These are phyloP conservation scores for Hecatera dysodea DNA, from an alignment of 2,888 invertebrate genomes.

Conservation along the genomic window DNA sequence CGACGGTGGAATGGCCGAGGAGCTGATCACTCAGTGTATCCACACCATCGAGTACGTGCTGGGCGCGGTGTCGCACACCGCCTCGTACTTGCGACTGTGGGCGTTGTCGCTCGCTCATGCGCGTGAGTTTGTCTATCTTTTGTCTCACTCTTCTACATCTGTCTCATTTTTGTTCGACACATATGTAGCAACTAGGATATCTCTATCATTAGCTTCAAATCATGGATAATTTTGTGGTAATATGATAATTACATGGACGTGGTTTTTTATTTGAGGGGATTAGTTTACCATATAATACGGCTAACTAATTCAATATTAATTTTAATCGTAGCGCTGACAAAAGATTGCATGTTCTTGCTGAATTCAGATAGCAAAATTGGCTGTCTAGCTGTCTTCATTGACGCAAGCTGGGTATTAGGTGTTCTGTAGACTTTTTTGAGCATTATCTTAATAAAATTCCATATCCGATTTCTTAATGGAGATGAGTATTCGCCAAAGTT, in stretches of 20 bases:
- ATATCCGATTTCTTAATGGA: not conserved
- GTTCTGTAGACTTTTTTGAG: no score
- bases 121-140: slow-evolving; percentile 90
- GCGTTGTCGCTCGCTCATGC: slow-evolving; percentile 97
- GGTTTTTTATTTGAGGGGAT: not conserved
- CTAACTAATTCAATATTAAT: no score
- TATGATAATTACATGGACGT: not conserved
- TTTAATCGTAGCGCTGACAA: not conserved
- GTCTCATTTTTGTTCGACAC: not conserved
- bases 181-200: not conserved
- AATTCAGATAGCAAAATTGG: not conserved
- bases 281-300: no score
- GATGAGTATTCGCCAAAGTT: no score
- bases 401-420: not conserved
- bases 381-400: not conserved
- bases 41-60: slow-evolving; percentile 98
- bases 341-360: not conserved
- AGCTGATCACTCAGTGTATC: slow-evolving; percentile 96
- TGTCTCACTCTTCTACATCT: not conserved
- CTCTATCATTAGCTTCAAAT: not conserved
- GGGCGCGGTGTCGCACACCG: slow-evolving; percentile 97
- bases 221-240: not conserved
- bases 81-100: slow-evolving; percentile 97
- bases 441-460: not conserved
- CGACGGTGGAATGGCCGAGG: slow-evolving; percentile 92